These are phyloP conservation scores for Erinaceus europaeus DNA, from an alignment of 2,113 vertebrate genomes.

Conservation along the genomic window DNA sequence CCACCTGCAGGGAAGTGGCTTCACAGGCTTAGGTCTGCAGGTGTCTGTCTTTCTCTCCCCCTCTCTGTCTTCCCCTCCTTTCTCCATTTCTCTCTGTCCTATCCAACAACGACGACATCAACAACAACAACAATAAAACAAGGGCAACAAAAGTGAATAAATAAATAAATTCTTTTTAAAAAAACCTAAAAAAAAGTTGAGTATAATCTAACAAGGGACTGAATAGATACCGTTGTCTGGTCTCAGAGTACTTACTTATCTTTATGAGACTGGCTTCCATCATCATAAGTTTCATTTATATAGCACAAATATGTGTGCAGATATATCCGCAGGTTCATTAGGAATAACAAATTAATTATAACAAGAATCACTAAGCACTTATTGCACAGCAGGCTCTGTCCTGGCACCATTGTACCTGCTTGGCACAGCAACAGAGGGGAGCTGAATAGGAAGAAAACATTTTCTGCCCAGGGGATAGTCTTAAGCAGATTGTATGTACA, in stretches of 20 bases:
- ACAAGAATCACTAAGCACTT: neutral
- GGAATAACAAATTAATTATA: neutral
- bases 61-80: too few species aligned
- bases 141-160: neutral
- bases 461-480: constrained; percentile 71
- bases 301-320: neutral
- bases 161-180: constrained; percentile 17
- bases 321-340: neutral
- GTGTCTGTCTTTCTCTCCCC: too few species aligned
- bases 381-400: neutral
- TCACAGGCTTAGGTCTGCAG: too few species aligned
- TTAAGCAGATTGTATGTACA: constrained; percentile 58
- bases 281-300: too few species aligned
- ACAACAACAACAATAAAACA: neutral
- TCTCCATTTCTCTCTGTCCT: too few species aligned
- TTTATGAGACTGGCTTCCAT: too few species aligned
- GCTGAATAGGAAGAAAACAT: constrained; percentile 57
- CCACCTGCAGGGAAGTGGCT: too few species aligned
- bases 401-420: constrained; percentile 71
- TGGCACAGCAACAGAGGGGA: constrained; percentile 71
- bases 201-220: neutral
- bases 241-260: too few species aligned
- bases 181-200: too few species aligned
- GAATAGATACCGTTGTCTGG: neutral
- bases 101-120: too few species aligned